These are phyloP conservation scores for Ascidia mentula DNA, from an alignment of 23 tunicate species.

Conservation along the genomic window DNA sequence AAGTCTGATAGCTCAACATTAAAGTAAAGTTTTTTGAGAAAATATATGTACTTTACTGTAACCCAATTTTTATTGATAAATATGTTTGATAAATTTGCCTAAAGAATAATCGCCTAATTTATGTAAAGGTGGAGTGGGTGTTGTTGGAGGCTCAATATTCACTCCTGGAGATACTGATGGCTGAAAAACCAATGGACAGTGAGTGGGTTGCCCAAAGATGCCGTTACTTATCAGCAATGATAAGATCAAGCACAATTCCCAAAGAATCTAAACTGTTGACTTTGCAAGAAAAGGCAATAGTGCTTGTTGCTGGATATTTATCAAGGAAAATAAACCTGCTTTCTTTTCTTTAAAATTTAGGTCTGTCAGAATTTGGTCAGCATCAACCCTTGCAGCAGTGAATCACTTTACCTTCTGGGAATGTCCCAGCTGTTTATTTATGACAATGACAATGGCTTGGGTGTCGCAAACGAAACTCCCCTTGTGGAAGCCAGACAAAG, in stretches of 20 bases:
- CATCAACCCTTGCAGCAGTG: constrained; percentile 82
- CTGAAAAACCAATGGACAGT: constrained; percentile 30
- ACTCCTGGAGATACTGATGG: constrained; percentile 59
- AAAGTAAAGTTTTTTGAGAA: too few relatives aligned
- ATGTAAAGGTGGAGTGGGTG: constrained; percentile 71
- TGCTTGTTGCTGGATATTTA: background rate
- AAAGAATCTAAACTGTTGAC: constrained; percentile 46
- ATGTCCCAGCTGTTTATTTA: constrained; percentile 59
- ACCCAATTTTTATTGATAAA: too few relatives aligned
- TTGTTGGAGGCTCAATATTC: constrained; percentile 67
- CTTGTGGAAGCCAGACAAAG: constrained; percentile 63
- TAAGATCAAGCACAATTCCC: constrained; percentile 57
- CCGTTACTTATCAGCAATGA: constrained; percentile 65
- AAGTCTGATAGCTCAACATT: too few relatives aligned
- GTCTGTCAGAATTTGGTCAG: constrained; percentile 78
- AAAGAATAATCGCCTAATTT: too few relatives aligned
- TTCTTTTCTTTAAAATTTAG: constrained; percentile 13
- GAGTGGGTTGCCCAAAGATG: constrained; percentile 80
- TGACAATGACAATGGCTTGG: constrained; percentile 47
- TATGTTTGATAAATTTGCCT: too few relatives aligned
- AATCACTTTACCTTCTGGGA: constrained; percentile 79
- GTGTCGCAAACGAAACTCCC: constrained; percentile 15
- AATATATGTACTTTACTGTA: too few relatives aligned
- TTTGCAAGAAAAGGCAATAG: constrained; percentile 71
- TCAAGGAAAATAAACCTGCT: background rate